A percentile compares a stretch with the other conserved stretches of the same genome.
These are phyloP conservation scores for Periophthalmus modestus DNA, from an alignment of 2,113 vertebrate genomes.

Conservation along the genomic window DNA sequence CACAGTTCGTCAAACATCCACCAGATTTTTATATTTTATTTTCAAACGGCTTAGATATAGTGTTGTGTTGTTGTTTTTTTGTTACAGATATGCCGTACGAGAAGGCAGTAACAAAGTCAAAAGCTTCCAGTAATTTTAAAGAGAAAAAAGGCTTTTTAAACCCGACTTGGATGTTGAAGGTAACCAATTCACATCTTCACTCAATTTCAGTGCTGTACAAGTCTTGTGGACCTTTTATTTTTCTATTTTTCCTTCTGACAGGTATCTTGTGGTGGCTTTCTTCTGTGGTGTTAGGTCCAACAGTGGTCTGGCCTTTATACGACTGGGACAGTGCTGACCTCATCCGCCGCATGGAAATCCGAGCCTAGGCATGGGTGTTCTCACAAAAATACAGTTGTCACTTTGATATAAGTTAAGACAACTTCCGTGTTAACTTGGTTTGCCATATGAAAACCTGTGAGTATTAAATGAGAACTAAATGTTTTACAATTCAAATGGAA, in stretches of 20 bases:
- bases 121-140: slow-evolving; percentile 96
- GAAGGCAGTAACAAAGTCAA: slow-evolving; percentile 91
- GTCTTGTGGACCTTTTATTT: not conserved
- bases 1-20: slow-evolving; percentile 82
- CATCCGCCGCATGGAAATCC: slow-evolving; percentile 93
- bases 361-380: slow-evolving; percentile 87
- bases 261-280: slow-evolving; percentile 91
- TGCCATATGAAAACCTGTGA: too few relatives aligned
- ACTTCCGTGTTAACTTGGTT: not conserved
- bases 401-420: too few relatives aligned
- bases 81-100: slow-evolving; percentile 85
- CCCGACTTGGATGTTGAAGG: slow-evolving; percentile 87
- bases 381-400: not conserved
- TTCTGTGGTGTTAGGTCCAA: slow-evolving; percentile 89
- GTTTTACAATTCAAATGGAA: too few relatives aligned
- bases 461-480: too few relatives aligned
- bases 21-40: not conserved
- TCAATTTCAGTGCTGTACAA: not conserved
- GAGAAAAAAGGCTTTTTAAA: slow-evolving; percentile 93
- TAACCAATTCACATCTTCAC: not conserved
- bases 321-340: slow-evolving; percentile 92
- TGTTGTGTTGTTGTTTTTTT: too few relatives aligned
- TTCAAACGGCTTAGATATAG: not conserved
- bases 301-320: slow-evolving; percentile 89
- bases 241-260: slow-evolving; percentile 34